Evolutionary conservation across 2,888 invertebrate species (phyloP).

Genomic region (Adela reaumurella): DNA sequence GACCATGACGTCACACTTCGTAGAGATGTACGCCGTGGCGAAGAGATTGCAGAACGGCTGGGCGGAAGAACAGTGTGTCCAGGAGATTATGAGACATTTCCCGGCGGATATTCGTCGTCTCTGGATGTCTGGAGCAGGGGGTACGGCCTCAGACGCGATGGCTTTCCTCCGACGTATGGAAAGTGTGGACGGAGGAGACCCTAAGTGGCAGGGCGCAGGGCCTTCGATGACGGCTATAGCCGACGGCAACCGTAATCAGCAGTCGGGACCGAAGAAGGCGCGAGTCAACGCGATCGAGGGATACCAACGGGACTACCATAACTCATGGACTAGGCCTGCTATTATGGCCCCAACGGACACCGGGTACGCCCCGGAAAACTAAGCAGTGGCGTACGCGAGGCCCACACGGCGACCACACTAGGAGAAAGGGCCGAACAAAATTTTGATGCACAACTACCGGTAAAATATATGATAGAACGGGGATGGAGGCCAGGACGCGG

Average conservation of each 20-base stretch:
- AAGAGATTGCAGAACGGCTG: background rate
- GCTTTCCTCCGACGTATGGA: background rate
- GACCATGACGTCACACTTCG: background rate
- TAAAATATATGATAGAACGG: too few species aligned
- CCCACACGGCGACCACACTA: too few species aligned
- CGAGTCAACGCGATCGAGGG: background rate
- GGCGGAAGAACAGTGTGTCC: background rate
- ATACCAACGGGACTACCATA: background rate
- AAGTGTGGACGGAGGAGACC: background rate
- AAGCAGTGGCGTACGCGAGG: too few species aligned
- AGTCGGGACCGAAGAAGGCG: too few species aligned
- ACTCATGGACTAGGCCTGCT: too few species aligned
- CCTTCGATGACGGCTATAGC: background rate
- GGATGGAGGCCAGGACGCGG: too few species aligned
- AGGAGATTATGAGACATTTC: slow-evolving; percentile 1
- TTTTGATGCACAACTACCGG: too few species aligned
- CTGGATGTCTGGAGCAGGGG: background rate
- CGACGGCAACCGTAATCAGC: background rate
- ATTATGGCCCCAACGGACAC: background rate
- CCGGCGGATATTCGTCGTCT: background rate
- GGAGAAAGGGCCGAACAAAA: too few species aligned
- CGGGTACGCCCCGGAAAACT: background rate
- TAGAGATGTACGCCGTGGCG: background rate
- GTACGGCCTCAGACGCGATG: background rate
- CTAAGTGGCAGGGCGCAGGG: background rate